Conservation (phyloP, 2,888 invertebrate genomes). For the Brachycybe producta region DNA sequence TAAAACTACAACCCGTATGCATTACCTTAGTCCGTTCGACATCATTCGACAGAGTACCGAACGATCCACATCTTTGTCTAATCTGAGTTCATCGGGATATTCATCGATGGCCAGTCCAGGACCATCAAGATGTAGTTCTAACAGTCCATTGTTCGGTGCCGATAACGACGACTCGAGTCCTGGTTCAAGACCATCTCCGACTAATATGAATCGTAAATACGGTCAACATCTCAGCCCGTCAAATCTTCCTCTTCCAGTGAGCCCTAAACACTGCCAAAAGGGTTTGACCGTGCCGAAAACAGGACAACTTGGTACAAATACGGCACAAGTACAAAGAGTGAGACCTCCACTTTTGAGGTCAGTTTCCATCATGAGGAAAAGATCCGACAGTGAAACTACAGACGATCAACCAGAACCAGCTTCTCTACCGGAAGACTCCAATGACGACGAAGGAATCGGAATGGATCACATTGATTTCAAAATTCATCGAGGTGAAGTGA, state of each 20-base stretch:
- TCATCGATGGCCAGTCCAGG: slow-evolving; percentile 75
- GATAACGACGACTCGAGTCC: background rate
- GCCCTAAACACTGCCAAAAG: background rate
- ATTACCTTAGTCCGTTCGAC: slow-evolving; percentile 58
- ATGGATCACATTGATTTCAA: slow-evolving; percentile 52
- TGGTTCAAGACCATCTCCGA: background rate
- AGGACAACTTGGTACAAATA: background rate
- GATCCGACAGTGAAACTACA: slow-evolving; percentile 18
- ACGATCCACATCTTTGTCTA: slow-evolving; percentile 66
- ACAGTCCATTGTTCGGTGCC: slow-evolving; percentile 50
- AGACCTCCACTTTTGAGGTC: slow-evolving; percentile 12
- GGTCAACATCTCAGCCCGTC: slow-evolving; percentile 3
- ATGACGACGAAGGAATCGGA: slow-evolving; percentile 59
- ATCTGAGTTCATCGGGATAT: slow-evolving; percentile 69
- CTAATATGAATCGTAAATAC: background rate
- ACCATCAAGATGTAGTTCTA: slow-evolving; percentile 65
- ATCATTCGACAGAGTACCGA: slow-evolving; percentile 39
- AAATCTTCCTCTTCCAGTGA: background rate
- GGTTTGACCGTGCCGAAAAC: background rate
- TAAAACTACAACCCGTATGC: slow-evolving; percentile 39
- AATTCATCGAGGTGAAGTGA: slow-evolving; percentile 52
- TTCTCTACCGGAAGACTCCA: slow-evolving; percentile 36
- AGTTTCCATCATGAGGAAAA: slow-evolving; percentile 3
- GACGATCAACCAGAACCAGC: slow-evolving; percentile 13
- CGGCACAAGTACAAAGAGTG: background rate